phyloP scores from a whole-genome alignment of 1,140 invertebrate genomes.

The Neoseiulus cucumeris region DNA sequence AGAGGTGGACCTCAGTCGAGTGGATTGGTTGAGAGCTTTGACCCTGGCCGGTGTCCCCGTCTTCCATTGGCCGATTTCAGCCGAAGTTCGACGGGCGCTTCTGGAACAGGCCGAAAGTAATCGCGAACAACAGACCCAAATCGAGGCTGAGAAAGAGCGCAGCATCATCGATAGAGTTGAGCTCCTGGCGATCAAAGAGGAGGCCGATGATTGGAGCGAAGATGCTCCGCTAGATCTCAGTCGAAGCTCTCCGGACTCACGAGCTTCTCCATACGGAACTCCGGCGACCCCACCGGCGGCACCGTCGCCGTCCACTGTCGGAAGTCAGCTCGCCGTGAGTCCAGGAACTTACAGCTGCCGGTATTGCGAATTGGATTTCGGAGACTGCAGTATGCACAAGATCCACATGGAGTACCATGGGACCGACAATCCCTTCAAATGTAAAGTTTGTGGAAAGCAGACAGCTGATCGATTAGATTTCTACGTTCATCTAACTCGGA shows the following conservation, averaged over 20 bases:
- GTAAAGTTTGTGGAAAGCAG: slow-evolving; percentile 74
- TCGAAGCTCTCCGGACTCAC: slow-evolving; percentile 9
- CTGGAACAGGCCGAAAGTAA: too few species aligned
- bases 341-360: slow-evolving; percentile 42
- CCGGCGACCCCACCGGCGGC: slow-evolving; percentile 11
- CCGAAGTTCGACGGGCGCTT: too few species aligned
- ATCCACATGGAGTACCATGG: slow-evolving; percentile 93
- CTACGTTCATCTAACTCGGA: slow-evolving; percentile 69
- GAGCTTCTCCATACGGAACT: neutral
- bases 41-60: too few species aligned
- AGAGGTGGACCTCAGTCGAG: too few species aligned
- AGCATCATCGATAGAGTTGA: neutral
- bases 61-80: too few species aligned
- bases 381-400: slow-evolving; percentile 70
- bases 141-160: too few species aligned
- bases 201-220: neutral
- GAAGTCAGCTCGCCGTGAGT: slow-evolving; percentile 15
- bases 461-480: slow-evolving; percentile 63
- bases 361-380: slow-evolving; percentile 72
- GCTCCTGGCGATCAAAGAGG: neutral
- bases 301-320: neutral
- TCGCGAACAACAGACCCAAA: too few species aligned
- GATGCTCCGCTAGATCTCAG: slow-evolving; percentile 10
- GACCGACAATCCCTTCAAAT: slow-evolving; percentile 68
- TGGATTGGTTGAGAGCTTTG: too few species aligned